These are phyloP conservation scores for Yponomeuta plumbellus DNA, from an alignment of 2,888 invertebrate genomes.

Conservation along the genomic window DNA sequence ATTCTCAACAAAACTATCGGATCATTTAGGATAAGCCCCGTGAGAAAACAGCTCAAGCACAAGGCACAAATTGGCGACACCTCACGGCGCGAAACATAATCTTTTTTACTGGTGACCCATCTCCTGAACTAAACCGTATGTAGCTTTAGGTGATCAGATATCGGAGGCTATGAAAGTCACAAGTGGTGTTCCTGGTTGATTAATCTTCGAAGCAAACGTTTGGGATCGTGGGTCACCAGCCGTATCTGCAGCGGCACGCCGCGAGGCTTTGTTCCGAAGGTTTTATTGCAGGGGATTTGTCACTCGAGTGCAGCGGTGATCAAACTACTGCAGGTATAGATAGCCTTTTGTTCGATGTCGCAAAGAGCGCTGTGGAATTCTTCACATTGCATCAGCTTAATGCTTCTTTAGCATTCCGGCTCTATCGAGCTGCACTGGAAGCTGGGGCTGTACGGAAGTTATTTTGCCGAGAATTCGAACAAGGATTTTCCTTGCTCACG, in stretches of 20 bases:
- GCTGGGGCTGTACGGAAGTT: no score
- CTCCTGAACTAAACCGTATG: background rate
- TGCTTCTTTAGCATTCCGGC: no score
- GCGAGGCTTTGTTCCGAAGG: background rate
- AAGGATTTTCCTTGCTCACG: no score
- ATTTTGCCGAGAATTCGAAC: no score
- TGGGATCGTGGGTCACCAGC: background rate
- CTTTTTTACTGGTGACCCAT: background rate
- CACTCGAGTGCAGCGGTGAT: background rate
- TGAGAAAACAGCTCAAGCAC: background rate
- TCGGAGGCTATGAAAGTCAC: background rate
- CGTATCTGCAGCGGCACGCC: background rate
- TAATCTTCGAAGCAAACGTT: background rate
- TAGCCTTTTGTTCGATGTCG: background rate
- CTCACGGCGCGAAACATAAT: background rate
- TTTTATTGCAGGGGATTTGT: conserved; percentile 3
- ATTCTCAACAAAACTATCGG: background rate
- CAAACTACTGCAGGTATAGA: background rate
- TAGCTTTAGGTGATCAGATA: background rate
- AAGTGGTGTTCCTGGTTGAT: background rate
- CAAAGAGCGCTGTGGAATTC: no score
- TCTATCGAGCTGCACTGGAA: no score
- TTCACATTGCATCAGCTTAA: no score
- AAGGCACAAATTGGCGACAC: background rate
- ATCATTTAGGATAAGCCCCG: background rate